Conservation (phyloP, 2,113 vertebrate species). For the Pontoporia blainvillei region DNA sequence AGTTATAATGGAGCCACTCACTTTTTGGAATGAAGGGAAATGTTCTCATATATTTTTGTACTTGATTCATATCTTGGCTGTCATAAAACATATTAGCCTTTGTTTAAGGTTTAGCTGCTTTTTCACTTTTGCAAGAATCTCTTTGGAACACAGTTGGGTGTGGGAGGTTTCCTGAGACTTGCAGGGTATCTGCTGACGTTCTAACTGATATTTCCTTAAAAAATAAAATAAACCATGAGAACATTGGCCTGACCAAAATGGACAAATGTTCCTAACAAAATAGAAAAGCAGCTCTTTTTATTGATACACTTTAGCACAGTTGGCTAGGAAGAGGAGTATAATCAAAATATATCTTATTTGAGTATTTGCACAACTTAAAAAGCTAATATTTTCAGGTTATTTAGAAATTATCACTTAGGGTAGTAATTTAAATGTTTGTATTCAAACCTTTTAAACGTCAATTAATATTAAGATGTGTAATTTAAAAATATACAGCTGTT, state of each 20-base stretch:
- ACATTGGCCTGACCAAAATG: background rate
- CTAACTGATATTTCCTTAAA: conserved; percentile 14
- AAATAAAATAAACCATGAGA: background rate
- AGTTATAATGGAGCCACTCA: background rate
- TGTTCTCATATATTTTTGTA: background rate
- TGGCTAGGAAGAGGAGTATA: background rate
- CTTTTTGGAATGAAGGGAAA: background rate
- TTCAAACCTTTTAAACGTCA: background rate
- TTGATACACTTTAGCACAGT: background rate
- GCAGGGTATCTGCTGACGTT: background rate
- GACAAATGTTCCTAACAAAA: background rate
- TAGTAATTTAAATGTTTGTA: background rate
- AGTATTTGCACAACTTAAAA: background rate
- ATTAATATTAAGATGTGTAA: background rate
- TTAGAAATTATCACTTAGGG: background rate
- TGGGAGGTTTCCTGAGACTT: background rate
- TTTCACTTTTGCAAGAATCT: background rate
- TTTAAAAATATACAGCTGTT: background rate
- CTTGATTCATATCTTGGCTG: background rate
- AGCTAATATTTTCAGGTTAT: background rate
- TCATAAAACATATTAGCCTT: background rate
- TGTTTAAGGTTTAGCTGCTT: background rate
- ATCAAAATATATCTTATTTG: background rate
- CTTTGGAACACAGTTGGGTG: background rate
- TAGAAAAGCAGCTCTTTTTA: background rate